Evolutionary conservation across 2,797 vertebrate genomes (phyloP).

Genomic region (Danio tinwini): DNA sequence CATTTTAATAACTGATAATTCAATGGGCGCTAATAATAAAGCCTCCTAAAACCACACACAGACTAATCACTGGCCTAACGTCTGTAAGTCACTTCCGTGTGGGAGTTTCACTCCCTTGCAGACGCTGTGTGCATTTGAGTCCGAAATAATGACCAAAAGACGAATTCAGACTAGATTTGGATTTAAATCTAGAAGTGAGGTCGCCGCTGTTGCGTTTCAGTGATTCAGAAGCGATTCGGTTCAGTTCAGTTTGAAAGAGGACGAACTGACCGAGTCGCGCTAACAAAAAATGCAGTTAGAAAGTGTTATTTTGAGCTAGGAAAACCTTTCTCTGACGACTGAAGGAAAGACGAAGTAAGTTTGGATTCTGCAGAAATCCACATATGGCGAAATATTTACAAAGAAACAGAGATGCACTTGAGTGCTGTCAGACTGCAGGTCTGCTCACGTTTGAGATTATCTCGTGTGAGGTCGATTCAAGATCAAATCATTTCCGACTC

Average conservation of each 20-base stretch:
- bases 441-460: not conserved
- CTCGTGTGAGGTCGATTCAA: not conserved
- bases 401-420: slow-evolving; percentile 1
- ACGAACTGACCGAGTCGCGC: not conserved
- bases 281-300: not conserved
- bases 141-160: not conserved
- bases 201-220: not conserved
- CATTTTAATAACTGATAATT: slow-evolving; percentile 65
- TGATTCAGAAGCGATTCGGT: not conserved
- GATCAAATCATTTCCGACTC: too few species aligned
- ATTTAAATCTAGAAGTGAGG: not conserved
- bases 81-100: slow-evolving; percentile 30
- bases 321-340: not conserved
- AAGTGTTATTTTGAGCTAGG: not conserved
- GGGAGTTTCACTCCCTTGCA: slow-evolving; percentile 24
- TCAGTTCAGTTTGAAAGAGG: not conserved
- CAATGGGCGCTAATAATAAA: not conserved
- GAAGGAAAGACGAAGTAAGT: not conserved
- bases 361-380: not conserved
- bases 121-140: not conserved
- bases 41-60: not conserved
- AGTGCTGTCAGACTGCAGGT: slow-evolving; percentile 30
- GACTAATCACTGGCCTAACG: not conserved
- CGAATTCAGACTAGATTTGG: not conserved
- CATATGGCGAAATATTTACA: not conserved